Conservation (phyloP, 2,113 vertebrate species). For the Burhinus bistriatus region DNA sequence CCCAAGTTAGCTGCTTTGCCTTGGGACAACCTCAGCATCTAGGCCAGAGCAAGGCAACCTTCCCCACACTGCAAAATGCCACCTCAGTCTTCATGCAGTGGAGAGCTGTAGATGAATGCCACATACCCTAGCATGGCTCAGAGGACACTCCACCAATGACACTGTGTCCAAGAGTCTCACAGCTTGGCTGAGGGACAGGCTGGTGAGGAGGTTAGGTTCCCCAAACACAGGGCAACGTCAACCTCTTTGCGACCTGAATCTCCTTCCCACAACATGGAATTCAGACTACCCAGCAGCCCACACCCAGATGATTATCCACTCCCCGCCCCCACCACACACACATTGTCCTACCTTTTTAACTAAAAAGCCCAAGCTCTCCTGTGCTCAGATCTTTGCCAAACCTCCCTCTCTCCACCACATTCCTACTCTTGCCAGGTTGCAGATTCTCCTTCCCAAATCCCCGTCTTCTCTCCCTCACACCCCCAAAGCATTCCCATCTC, state of each 20-base stretch:
- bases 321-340: accelerated
- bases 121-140: accelerated
- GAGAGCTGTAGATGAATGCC: accelerated
- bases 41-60: background rate
- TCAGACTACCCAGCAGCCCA: background rate
- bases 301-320: background rate
- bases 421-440: background rate
- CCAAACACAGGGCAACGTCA: background rate
- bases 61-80: accelerated
- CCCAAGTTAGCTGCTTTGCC: background rate
- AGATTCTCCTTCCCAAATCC: background rate
- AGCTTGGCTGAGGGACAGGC: background rate
- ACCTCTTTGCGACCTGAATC: background rate
- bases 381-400: accelerated
- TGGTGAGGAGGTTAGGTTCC: background rate
- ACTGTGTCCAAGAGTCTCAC: background rate
- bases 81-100: accelerated
- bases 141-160: too few species aligned
- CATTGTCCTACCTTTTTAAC: background rate
- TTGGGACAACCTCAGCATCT: background rate
- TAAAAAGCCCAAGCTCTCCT: background rate
- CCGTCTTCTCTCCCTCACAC: background rate
- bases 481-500: background rate
- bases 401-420: background rate
- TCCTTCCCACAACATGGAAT: background rate